Conservation (phyloP, 2,888 invertebrate genomes). For the Volucella inanis region DNA sequence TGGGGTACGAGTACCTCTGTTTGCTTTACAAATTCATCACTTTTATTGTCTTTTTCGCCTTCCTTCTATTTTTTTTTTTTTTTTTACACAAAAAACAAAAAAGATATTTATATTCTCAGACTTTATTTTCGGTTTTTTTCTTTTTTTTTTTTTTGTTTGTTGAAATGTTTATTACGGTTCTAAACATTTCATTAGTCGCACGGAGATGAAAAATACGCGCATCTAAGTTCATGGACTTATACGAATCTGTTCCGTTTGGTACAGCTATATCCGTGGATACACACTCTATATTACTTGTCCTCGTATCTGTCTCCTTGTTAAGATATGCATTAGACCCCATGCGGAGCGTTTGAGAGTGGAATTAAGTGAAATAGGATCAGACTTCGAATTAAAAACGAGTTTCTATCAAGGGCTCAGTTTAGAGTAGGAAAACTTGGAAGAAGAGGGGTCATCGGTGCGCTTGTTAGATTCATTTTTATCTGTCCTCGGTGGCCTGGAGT, state of each 20-base stretch:
- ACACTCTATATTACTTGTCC: too few species aligned
- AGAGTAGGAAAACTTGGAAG: constrained; percentile 1
- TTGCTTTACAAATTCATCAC: too few species aligned
- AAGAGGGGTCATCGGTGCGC: constrained; percentile 6
- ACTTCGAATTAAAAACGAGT: constrained; percentile 10
- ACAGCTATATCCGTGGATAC: too few species aligned
- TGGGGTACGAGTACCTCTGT: too few species aligned
- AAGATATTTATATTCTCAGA: too few species aligned
- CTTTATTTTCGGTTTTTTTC: constrained; percentile 33
- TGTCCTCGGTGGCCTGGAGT: background rate
- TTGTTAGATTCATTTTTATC: constrained; percentile 30
- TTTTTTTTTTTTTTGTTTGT: background rate
- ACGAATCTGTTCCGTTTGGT: too few species aligned
- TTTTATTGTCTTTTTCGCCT: too few species aligned
- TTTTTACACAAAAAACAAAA: too few species aligned
- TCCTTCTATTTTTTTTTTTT: too few species aligned
- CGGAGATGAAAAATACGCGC: constrained; percentile 24
- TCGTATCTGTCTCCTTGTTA: constrained; percentile 21
- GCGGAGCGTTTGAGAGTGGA: constrained; percentile 32
- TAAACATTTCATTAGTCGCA: constrained; percentile 57
- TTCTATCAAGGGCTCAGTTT: constrained; percentile 6
- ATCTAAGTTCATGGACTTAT: too few species aligned
- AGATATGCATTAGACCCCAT: constrained; percentile 51
- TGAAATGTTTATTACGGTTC: constrained; percentile 55
- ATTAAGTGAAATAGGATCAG: constrained; percentile 17